These are phyloP conservation scores for Geotrupes spiniger DNA, from an alignment of 2,888 invertebrate species.

Conservation along the genomic window DNA sequence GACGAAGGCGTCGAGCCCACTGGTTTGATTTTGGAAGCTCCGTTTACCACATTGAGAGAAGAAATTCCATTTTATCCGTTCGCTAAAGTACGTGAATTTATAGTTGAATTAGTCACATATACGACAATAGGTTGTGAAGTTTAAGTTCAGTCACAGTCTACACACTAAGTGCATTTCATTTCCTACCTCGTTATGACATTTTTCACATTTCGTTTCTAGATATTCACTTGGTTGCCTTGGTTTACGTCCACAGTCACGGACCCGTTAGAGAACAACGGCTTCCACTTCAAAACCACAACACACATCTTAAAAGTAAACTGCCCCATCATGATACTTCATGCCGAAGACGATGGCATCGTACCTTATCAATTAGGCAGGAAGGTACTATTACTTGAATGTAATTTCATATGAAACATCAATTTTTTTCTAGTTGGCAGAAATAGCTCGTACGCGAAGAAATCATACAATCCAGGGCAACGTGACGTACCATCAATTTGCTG, in stretches of 20 bases:
- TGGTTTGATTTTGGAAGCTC: conserved; percentile 40
- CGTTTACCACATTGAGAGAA: conserved; percentile 41
- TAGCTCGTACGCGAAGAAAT: conserved; percentile 31
- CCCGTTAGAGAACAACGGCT: conserved; percentile 40
- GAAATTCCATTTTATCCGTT: conserved; percentile 36
- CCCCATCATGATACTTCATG: conserved; percentile 44
- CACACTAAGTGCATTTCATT: too few species aligned
- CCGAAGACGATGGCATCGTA: conserved; percentile 42
- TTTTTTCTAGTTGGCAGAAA: conserved; percentile 31
- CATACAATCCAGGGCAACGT: conserved; percentile 33
- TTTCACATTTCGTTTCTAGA: conserved; percentile 25
- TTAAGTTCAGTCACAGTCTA: too few species aligned
- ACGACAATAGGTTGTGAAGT: too few species aligned
- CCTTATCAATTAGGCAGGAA: conserved; percentile 38
- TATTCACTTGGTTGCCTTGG: conserved; percentile 42
- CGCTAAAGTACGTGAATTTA: conserved; percentile 32
- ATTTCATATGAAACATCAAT: not conserved
- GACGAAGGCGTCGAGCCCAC: conserved; percentile 31
- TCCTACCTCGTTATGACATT: too few species aligned
- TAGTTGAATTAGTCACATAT: too few species aligned
- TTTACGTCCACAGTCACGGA: conserved; percentile 40
- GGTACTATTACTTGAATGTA: conserved; percentile 22
- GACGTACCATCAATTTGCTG: conserved; percentile 33
- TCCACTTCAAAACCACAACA: conserved; percentile 37
- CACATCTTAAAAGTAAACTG: conserved; percentile 40